Percentiles rank a stretch among this genome's conserved stretches.
phyloP scores from a whole-genome alignment of 2,888 invertebrate genomes.

The Invenusta paracnida region DNA sequence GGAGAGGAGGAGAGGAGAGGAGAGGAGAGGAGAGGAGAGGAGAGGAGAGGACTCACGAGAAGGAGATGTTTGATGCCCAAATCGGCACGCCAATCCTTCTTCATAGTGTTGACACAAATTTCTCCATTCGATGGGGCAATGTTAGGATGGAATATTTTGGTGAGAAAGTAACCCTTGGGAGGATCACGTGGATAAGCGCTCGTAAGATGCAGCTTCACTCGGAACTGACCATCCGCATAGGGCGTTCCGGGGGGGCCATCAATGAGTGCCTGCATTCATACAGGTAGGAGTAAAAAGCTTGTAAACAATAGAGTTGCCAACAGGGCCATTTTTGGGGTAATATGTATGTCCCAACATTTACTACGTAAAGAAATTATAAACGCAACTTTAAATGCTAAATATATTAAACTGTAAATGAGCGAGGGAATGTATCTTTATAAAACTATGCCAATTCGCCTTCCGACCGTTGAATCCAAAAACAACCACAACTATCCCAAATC shows the following conservation, averaged over 20 bases:
- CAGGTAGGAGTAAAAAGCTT: background rate
- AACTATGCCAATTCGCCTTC: too few species aligned
- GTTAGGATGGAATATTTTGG: conserved; percentile 94
- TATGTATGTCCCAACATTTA: too few species aligned
- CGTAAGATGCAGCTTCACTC: conserved; percentile 79
- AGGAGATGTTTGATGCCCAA: conserved; percentile 89
- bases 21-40: too few species aligned
- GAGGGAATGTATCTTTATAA: too few species aligned
- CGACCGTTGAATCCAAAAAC: too few species aligned
- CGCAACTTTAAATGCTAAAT: too few species aligned
- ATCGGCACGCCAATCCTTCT: conserved; percentile 92
- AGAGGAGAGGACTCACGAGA: conserved; percentile 65
- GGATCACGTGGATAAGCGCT: conserved; percentile 87
- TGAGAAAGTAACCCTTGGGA: conserved; percentile 83
- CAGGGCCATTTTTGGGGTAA: too few species aligned
- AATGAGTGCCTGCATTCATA: conserved; percentile 35
- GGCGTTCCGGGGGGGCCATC: conserved; percentile 75
- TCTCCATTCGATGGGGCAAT: conserved; percentile 80
- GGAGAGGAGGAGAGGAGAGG: too few species aligned
- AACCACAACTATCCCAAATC: too few species aligned
- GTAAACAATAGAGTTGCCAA: background rate
- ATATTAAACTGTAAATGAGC: too few species aligned
- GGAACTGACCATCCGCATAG: conserved; percentile 80
- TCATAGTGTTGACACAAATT: conserved; percentile 90
- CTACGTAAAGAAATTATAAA: conserved; percentile 38